Evolutionary conservation across 2,797 vertebrate genomes (phyloP).

Genomic region (Anniella stebbinsi): DNA sequence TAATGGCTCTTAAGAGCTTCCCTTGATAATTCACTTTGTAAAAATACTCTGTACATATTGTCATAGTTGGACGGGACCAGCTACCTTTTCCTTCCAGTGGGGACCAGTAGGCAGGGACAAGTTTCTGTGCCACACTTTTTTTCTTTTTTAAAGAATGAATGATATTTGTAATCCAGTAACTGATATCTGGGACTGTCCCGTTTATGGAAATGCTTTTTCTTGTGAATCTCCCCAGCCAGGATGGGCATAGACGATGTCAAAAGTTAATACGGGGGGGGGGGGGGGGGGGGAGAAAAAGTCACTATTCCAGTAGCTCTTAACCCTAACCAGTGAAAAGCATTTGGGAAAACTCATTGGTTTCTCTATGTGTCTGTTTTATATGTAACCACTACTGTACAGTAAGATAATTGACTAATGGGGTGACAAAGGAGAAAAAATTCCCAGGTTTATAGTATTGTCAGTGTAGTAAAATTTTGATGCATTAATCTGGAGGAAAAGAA

Average conservation of each 20-base stretch:
- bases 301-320: slow-evolving; percentile 33
- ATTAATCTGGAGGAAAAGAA: slow-evolving; percentile 59
- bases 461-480: slow-evolving; percentile 63
- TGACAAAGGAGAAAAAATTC: slow-evolving; percentile 44
- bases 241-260: slow-evolving; percentile 18
- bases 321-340: slow-evolving; percentile 34
- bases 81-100: slow-evolving; percentile 28
- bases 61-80: neutral
- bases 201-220: slow-evolving; percentile 49
- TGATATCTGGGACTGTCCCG: slow-evolving; percentile 32
- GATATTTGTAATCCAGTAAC: slow-evolving; percentile 27
- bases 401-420: slow-evolving; percentile 55
- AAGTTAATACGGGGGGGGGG: slow-evolving; percentile 27
- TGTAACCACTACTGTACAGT: slow-evolving; percentile 48
- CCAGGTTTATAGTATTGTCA: slow-evolving; percentile 41
- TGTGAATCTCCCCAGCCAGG: slow-evolving; percentile 17
- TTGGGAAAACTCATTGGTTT: slow-evolving; percentile 42
- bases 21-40: neutral
- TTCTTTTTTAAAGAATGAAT: too few relatives aligned
- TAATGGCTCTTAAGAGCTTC: neutral
- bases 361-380: slow-evolving; percentile 41
- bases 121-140: neutral
- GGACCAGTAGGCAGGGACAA: accelerated
- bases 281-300: slow-evolving; percentile 45
- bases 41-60: neutral